Percentiles rank a stretch among this genome's conserved stretches.
These are phyloP conservation scores for Agrilus planipennis DNA, from an alignment of 1,140 invertebrate species.

Conservation along the genomic window DNA sequence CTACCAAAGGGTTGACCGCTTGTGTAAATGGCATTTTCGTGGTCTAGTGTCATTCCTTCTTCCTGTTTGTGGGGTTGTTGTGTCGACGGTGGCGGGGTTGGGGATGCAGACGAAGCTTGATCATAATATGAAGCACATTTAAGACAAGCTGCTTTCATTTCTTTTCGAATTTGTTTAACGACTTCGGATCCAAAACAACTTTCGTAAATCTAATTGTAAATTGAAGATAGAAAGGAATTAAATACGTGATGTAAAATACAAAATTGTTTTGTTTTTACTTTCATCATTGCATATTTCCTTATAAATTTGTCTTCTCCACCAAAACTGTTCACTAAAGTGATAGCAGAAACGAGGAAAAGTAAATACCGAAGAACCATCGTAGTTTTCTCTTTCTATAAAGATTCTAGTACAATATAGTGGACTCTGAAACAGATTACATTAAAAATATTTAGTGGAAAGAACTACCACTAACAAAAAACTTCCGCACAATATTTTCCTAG, in stretches of 20 bases:
- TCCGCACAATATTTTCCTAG: too few species aligned
- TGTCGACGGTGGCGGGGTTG: conserved; percentile 30
- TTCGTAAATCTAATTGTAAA: conserved; percentile 45
- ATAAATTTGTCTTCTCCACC: conserved; percentile 47
- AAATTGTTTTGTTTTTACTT: conserved; percentile 36
- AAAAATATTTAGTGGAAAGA: too few species aligned
- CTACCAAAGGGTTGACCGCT: conserved; percentile 31
- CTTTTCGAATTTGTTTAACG: conserved; percentile 49
- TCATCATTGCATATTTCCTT: conserved; percentile 57
- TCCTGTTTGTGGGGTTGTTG: conserved; percentile 25
- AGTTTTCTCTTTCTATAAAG: background rate
- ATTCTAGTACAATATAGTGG: too few species aligned
- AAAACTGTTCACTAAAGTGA: background rate
- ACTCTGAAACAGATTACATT: too few species aligned
- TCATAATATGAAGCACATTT: conserved; percentile 44
- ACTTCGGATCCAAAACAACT: conserved; percentile 52
- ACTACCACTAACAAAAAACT: too few species aligned
- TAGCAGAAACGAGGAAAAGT: too few species aligned
- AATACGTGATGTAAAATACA: background rate
- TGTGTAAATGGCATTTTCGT: conserved; percentile 19
- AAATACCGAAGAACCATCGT: background rate
- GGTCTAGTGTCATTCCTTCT: conserved; percentile 19
- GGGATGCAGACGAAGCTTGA: too few species aligned
- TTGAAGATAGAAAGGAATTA: background rate
- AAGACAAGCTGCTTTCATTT: conserved; percentile 49